Base-by-base conservation (phyloP, 2,888 invertebrate genomes). In the Stenodera caucasica region DNA sequence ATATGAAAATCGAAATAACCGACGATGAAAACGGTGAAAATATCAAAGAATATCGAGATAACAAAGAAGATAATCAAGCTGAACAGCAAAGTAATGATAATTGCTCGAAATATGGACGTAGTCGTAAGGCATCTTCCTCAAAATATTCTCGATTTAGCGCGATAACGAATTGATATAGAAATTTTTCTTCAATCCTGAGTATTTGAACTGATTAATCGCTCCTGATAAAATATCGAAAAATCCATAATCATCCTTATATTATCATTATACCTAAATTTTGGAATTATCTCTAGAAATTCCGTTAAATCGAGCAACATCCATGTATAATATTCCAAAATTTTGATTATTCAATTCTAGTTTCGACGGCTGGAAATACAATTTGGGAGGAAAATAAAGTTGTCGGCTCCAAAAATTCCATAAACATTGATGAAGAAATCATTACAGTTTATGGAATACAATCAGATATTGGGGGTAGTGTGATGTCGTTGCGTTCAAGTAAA, bases 381-480 rank as follows among this genome's bases (percentile, higher is more conserved):
- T 7, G 26, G 26, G 6, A 7, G 26, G 4, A 26, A 26, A 3
- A 61, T 29, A 53, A 57, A 29, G 51, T 21, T 51, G 23, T 51
- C 15, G 45, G 49, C 35, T 56, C 51, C 49, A 7, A 58, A 30
- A 53, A 72, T 23, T 72, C 75, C 14, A 72, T 79, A 6, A 76
- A 80, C 65, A 64, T 79, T 49, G 81, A 81, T 55, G 64, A 78
- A 26, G 81, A 82, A 63, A 74, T 77, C 29, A 76, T 74, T 23
- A 80, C 79, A 12, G 77, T 82, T 59, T 82, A 80, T 66, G 82
- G 82, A 5, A 75, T 79, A 33, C 82, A 83, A 50, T 80, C 78
- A 1, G 77, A 79, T 0, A 64, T 81, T 53, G 74, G 76, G 3
- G 73, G 77, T 53, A 79, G 80, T 60, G 61, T 77, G 9, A 63